A percentile compares a stretch with the other conserved stretches of the same genome.
Conservation (phyloP, 2,888 invertebrate species). For the Drosophila multiciliata region DNA sequence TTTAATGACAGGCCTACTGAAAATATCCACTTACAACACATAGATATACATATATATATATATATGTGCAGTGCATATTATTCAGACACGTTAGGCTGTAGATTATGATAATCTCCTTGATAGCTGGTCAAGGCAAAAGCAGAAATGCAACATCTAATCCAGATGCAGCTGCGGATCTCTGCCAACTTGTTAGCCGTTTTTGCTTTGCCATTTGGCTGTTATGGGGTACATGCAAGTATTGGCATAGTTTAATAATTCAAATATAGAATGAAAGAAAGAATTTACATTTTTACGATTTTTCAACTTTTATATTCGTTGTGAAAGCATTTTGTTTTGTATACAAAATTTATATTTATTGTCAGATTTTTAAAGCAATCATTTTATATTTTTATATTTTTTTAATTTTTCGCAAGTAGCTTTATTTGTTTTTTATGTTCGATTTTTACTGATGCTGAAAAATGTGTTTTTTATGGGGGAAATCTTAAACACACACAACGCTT, state of each 20-base stretch:
- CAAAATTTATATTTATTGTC: background rate
- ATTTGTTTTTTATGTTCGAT: background rate
- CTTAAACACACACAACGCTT: background rate
- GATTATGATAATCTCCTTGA: constrained; percentile 73
- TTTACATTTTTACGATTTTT: background rate
- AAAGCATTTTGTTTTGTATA: background rate
- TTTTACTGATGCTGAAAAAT: background rate
- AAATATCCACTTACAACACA: constrained; percentile 23
- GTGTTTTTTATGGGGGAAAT: background rate
- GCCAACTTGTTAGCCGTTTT: constrained; percentile 51
- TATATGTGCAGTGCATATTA: constrained; percentile 4
- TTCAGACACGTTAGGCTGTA: constrained; percentile 11
- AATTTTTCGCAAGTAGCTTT: background rate
- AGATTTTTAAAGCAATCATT: background rate
- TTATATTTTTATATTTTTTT: background rate
- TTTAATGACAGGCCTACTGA: constrained; percentile 69
- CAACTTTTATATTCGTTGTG: background rate
- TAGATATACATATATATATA: background rate
- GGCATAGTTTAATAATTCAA: background rate
- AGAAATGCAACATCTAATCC: constrained; percentile 60
- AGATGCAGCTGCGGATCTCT: constrained; percentile 65
- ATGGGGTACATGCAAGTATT: constrained; percentile 26
- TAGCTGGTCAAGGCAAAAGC: constrained; percentile 54
- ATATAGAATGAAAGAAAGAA: background rate
- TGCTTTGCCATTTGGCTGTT: constrained; percentile 23